Evolutionary conservation across 1,140 invertebrate genomes (phyloP).

Genomic region (Panagrolaimus sp.): DNA sequence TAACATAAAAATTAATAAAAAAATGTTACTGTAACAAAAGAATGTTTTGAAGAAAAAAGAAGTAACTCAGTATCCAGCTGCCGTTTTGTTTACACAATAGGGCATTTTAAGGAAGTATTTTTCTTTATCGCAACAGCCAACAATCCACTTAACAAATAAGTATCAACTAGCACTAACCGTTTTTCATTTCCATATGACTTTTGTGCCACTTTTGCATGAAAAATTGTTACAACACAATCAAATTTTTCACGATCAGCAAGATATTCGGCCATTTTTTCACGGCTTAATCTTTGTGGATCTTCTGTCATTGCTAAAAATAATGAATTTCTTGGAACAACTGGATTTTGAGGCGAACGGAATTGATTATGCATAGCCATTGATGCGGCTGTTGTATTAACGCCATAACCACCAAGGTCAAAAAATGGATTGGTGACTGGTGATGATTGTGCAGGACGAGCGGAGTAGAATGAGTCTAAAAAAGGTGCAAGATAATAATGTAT

Average conservation of each 20-base stretch:
- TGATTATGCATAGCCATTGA: neutral
- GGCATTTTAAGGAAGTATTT: neutral
- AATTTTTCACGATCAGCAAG: constrained; percentile 32
- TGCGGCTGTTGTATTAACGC: neutral
- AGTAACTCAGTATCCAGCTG: no score
- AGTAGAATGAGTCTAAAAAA: constrained; percentile 6
- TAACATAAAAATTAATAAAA: no score
- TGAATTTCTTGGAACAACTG: neutral
- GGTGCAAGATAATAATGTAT: neutral
- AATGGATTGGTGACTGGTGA: neutral
- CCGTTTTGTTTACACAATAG: no score
- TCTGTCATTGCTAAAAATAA: constrained; percentile 12
- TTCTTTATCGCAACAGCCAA: neutral
- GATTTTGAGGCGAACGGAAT: neutral
- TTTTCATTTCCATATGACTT: constrained; percentile 99
- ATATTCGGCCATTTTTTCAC: constrained; percentile 50
- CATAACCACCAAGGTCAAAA: neutral
- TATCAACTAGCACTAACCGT: constrained; percentile 61
- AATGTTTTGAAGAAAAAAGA: no score
- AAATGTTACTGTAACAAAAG: no score
- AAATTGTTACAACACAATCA: constrained; percentile 70
- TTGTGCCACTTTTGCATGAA: constrained; percentile 95
- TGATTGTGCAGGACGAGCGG: neutral
- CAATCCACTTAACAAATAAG: constrained; percentile 6
- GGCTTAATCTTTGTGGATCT: constrained; percentile 19